Evolutionary conservation across 2,888 invertebrate species (phyloP).

Genomic region (Pherbina coryleti): DNA sequence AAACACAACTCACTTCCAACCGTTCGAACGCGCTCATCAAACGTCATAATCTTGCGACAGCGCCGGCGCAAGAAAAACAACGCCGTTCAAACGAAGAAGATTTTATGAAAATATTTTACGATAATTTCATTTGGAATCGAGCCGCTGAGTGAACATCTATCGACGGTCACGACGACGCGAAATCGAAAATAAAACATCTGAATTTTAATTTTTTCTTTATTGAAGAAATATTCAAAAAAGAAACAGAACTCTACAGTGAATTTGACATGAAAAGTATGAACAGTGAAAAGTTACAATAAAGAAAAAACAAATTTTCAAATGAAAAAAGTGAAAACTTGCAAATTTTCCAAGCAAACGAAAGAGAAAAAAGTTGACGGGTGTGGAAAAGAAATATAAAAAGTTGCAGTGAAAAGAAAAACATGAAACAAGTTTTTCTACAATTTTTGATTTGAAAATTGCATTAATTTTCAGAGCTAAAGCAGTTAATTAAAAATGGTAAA

Average conservation of each 20-base stretch:
- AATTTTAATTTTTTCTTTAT: background rate
- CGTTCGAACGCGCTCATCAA: slow-evolving; percentile 1
- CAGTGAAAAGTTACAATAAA: background rate
- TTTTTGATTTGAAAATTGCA: slow-evolving; percentile 18
- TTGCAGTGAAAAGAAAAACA: slow-evolving; percentile 9
- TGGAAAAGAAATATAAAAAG: slow-evolving; percentile 12
- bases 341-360: slow-evolving; percentile 23
- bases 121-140: slow-evolving; percentile 29
- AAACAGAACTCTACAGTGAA: background rate
- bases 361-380: slow-evolving; percentile 18
- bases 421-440: slow-evolving; percentile 32
- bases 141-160: background rate
- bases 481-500: slow-evolving; percentile 23
- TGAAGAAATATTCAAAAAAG: background rate
- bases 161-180: slow-evolving; percentile 6
- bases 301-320: slow-evolving; percentile 16
- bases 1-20: background rate
- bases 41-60: background rate
- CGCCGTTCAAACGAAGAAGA: background rate
- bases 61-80: background rate
- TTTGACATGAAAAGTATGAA: background rate
- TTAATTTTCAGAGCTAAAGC: slow-evolving; percentile 2
- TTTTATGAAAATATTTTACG: slow-evolving; percentile 2
- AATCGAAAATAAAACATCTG: background rate
- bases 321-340: slow-evolving; percentile 32